Conservation (phyloP, 2,113 vertebrate species). For the Indri indri region DNA sequence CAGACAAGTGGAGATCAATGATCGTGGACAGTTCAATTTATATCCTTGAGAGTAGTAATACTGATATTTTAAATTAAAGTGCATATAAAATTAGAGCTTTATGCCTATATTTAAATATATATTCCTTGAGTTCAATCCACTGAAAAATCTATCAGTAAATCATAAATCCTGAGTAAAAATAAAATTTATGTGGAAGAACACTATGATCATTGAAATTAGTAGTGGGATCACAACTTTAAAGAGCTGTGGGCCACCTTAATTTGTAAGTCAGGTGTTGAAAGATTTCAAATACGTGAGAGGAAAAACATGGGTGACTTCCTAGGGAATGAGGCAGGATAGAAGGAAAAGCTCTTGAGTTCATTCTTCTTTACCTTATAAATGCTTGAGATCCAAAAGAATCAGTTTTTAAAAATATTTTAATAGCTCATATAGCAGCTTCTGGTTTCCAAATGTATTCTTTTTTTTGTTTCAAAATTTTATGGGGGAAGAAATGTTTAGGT, state of each 20-base stretch:
- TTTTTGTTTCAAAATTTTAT: too few relatives aligned
- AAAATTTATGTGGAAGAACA: background rate
- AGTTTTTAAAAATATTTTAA: background rate
- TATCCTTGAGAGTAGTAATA: background rate
- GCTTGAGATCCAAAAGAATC: background rate
- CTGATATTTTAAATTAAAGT: background rate
- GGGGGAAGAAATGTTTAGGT: too few relatives aligned
- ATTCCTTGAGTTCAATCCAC: background rate
- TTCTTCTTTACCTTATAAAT: background rate
- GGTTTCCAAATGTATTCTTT: background rate
- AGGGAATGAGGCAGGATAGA: background rate
- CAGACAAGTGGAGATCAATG: background rate
- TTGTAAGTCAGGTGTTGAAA: slow-evolving; percentile 38
- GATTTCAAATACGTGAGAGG: background rate
- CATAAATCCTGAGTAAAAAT: background rate
- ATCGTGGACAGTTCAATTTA: background rate
- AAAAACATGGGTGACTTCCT: background rate
- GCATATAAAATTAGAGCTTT: background rate
- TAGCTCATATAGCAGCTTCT: background rate
- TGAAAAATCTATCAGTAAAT: slow-evolving; percentile 19
- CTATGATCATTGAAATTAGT: slow-evolving; percentile 12
- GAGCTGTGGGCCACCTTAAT: background rate
- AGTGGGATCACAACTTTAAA: background rate
- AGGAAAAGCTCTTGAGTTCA: background rate
- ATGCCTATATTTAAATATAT: background rate